Evolutionary conservation across 2,113 vertebrate genomes (phyloP), one percentile per base, ranked within the genome.

Genomic region (Tautogolabrus adspersus): DNA sequence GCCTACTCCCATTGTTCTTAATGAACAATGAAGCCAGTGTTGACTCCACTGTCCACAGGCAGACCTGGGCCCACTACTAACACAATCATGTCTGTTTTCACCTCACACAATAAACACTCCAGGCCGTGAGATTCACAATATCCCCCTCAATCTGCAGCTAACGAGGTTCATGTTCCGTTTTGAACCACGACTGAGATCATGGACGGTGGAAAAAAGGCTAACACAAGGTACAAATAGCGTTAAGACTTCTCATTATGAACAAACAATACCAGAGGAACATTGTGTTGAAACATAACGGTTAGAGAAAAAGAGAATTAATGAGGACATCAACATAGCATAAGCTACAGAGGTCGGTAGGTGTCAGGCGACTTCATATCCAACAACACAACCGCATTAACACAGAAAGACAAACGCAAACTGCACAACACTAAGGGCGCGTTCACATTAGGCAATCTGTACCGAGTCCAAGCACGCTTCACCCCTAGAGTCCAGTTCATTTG

Each of bases 21-120:
- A 7, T 21, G 54, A 75, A 93, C 91, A 93, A 93, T 88, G 75
- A 72, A n/a, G 72, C 77, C 6, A 75, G 77, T 92, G 91, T 94
- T 83, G 72, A 86, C 70, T 71, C 56, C 54, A 78, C 66, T 69
- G 79, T 83, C 69, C 78, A 61, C 60, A 22, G 70, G 46, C 71
- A 79, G 74, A 81, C 77, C 76, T 77, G 73, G 34, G 7, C 60
- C 22, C 26, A 72, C 60, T 8, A 76, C 72, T 26, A 64, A 83
- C 76, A 86, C 83, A 84, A 58, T 42, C 46, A 46, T 1, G 51
- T 57, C 49, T 80, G 74, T 85, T 52, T 78, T 62, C 69, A 69
- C 21, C 34, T 18, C 26, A 79, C 49, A 62, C 62, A 79, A 73
- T 57, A 15, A 37, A 57, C 75, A 54, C 49, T 72, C 44, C 6